Evolutionary conservation across 2,888 invertebrate genomes (phyloP).

Genomic region (Epinotia bilunana): DNA sequence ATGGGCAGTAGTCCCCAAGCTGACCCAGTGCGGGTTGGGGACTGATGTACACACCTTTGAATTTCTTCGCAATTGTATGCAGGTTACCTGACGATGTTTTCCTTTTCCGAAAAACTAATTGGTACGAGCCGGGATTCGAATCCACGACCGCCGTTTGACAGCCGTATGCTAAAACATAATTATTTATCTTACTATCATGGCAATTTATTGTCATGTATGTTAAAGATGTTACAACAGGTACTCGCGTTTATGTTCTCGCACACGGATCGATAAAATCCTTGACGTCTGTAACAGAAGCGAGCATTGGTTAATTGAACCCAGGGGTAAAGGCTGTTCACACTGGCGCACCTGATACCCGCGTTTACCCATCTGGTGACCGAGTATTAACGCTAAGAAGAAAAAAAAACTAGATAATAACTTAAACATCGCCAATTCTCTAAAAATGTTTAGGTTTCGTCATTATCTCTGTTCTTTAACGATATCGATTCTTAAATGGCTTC

Average conservation of each 20-base stretch:
- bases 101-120: too few species aligned
- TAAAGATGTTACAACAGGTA: not conserved
- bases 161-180: too few species aligned
- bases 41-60: too few species aligned
- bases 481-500: too few species aligned
- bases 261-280: conserved; percentile 41
- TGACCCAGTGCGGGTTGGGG: too few species aligned
- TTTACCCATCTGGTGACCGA: conserved; percentile 58
- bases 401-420: not conserved
- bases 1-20: too few species aligned
- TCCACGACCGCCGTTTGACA: too few species aligned
- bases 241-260: not conserved
- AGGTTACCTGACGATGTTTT: too few species aligned
- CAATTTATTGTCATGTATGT: not conserved
- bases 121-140: too few species aligned
- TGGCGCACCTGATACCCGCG: conserved; percentile 60
- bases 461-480: not conserved
- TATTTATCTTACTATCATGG: not conserved
- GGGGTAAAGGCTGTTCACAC: conserved; percentile 62
- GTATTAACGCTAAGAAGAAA: not conserved
- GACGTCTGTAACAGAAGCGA: conserved; percentile 54
- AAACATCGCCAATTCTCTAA: too few species aligned
- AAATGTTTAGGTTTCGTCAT: too few species aligned
- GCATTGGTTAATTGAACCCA: conserved; percentile 66
- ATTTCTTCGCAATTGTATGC: too few species aligned